Evolutionary conservation across 1,140 invertebrate genomes (phyloP), one percentile per base, ranked within the genome.

Genomic region (Aethina tumida): DNA sequence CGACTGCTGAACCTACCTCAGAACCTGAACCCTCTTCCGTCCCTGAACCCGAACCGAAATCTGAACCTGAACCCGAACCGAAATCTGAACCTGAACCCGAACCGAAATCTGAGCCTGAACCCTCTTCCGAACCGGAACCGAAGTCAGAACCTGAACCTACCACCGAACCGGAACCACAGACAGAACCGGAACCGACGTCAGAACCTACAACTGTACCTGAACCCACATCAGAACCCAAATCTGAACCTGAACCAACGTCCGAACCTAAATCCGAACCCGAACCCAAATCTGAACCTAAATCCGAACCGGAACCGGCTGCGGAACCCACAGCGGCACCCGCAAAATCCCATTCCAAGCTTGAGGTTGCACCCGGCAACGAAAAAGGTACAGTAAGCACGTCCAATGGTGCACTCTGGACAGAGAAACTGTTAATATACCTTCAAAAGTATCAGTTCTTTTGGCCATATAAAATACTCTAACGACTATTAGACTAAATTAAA

Each of bases 221-320:
- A 39, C 62, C 47, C 1, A 55, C 64, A 47, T 53, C 61, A 42
- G 47, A 60, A 45, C 52, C 9, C 19, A 51, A 45, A 29, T 48
- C 62, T 0, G 57, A 67, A 30, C 59, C 67, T 2, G 55, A 59
- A 37, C 54, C 60, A 0, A 50, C 51, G 41, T 42, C 55, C 5
- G 51, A 59, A 36, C 52, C 62, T 3, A 63, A 67, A 48, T 58
- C 68, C 1, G 62, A 62, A 27, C 59, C 68, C 0, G 66, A 70
- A 55, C 55, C 64, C 1, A 57, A 64, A 41, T 55, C 63, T 0
- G 61, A 63, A 49, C 57, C 46, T 21, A 39, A 53, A 41, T 45
- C 58, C 5, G 48, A 58, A 34, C 52, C 63, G 4, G 64, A 68
- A 49, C 59, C 66, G 1, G 60, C 62, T 27, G 55, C 67, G 0